phyloP scores from a whole-genome alignment of 2,113 vertebrate genomes.

The Elaphurus davidianus region DNA sequence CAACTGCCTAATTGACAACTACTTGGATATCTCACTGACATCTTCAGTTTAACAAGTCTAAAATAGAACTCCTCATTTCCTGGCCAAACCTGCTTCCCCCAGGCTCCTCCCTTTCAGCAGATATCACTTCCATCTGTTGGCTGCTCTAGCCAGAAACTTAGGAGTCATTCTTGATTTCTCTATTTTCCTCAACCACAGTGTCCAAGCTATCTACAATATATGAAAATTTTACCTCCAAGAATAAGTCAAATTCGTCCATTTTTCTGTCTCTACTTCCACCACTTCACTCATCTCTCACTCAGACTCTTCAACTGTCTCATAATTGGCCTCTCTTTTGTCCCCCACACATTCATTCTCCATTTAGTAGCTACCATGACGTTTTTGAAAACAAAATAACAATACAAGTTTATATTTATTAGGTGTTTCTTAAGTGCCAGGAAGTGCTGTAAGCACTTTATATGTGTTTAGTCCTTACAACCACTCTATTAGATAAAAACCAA shows the following conservation, averaged over 20 bases:
- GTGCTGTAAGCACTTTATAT: background rate
- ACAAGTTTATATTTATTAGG: background rate
- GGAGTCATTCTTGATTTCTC: background rate
- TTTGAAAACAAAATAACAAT: background rate
- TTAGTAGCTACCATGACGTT: background rate
- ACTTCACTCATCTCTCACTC: background rate
- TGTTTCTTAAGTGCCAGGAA: background rate
- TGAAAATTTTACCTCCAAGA: background rate
- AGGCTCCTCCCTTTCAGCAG: background rate
- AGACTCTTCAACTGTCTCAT: background rate
- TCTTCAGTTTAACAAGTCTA: constrained; percentile 4
- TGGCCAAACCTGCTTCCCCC: background rate
- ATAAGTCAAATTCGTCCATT: background rate
- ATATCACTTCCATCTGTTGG: background rate
- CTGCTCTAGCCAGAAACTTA: background rate
- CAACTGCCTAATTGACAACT: background rate
- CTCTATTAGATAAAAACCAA: background rate
- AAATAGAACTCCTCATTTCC: background rate
- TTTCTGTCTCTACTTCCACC: background rate
- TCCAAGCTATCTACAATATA: background rate
- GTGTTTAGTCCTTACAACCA: background rate
- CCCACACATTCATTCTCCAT: background rate
- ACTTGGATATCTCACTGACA: background rate
- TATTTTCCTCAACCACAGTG: background rate
- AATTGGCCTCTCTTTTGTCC: background rate